Base-by-base conservation (phyloP, 2,888 invertebrate genomes). In the Smittia sp. region DNA sequence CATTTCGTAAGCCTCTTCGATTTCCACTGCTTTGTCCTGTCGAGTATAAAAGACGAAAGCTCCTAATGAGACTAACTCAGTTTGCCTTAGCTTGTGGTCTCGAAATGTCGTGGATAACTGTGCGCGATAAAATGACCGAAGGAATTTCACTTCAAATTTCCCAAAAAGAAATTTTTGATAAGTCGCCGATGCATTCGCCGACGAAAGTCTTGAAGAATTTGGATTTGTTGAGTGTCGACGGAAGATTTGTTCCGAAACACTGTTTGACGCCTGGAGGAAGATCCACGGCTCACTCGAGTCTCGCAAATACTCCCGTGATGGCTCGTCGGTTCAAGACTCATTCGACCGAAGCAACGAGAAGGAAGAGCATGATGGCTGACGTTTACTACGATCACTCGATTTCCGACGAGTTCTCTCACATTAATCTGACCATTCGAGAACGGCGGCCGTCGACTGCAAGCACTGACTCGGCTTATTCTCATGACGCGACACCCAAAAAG, bases 321-420 rank as follows among this genome's bases (percentile, higher is more conserved):
- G 32, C 3, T 6, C 46, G 46, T 1, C 20, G 58, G 0, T 62
- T 58, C 39, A 11, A 27, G 27, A 58, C 18, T 11, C n/a, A 54
- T 54, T 13, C 25, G 11, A n/a, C 58, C 3, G 62, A 72, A 24
- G 11, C n/a, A 0, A 1, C 11, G 1, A n/a, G 72, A 22, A 13
- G 72, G 0, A 54, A 72, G 39, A 72, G 72, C 39, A 27, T 72
- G 13, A 9, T 6, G 1, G 27, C 72, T 9, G 62, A 41, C 11
- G 24, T 62, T 13, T 25, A 7, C 13, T 72, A 38, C 13, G 72
- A 72, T 6, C 72, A 72, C 15, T 18, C 62, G n/a, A 58, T 72
- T 22, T 72, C 58, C 38, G 72, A 72, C 13, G 72, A 72, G 15
- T 72, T 72, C 62, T 32, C 72, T 9, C 62, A 72, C 15, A 72